Evolutionary conservation across 2,113 vertebrate species (phyloP).

Genomic region (Ranitomeya imitator): DNA sequence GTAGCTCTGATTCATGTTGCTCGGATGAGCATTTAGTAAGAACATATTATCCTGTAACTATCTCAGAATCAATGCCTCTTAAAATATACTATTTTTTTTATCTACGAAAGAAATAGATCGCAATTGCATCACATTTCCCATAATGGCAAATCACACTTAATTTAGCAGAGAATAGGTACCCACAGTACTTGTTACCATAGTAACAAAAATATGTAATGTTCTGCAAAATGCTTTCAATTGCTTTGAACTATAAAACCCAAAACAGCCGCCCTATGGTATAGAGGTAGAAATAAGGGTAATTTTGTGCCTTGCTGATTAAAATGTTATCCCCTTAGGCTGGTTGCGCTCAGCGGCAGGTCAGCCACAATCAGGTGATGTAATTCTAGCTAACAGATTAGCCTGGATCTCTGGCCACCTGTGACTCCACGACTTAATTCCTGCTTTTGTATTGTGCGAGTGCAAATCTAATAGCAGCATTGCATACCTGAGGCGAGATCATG

Average conservation of each 20-base stretch:
- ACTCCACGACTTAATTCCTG: constrained; percentile 51
- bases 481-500: constrained; percentile 46
- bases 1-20: constrained; percentile 12
- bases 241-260: constrained; percentile 48
- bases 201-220: constrained; percentile 58
- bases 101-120: constrained; percentile 44
- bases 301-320: constrained; percentile 56
- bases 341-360: constrained; percentile 54
- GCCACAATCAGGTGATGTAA: constrained; percentile 57
- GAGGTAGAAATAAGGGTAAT: constrained; percentile 52
- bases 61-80: constrained; percentile 34
- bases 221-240: constrained; percentile 51
- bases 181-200: constrained; percentile 58
- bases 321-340: constrained; percentile 56
- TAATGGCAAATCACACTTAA: constrained; percentile 56
- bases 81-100: constrained; percentile 32
- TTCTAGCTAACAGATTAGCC: constrained; percentile 55
- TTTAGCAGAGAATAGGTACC: constrained; percentile 53
- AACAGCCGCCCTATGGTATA: constrained; percentile 48
- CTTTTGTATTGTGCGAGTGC: constrained; percentile 49
- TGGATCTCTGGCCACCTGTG: constrained; percentile 49
- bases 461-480: constrained; percentile 54
- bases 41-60: constrained; percentile 28
- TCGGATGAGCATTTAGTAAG: constrained; percentile 13
- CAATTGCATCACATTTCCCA: constrained; percentile 55